These are phyloP conservation scores for Meleagris gallopavo DNA, from an alignment of 2,113 vertebrate genomes.

Conservation along the genomic window DNA sequence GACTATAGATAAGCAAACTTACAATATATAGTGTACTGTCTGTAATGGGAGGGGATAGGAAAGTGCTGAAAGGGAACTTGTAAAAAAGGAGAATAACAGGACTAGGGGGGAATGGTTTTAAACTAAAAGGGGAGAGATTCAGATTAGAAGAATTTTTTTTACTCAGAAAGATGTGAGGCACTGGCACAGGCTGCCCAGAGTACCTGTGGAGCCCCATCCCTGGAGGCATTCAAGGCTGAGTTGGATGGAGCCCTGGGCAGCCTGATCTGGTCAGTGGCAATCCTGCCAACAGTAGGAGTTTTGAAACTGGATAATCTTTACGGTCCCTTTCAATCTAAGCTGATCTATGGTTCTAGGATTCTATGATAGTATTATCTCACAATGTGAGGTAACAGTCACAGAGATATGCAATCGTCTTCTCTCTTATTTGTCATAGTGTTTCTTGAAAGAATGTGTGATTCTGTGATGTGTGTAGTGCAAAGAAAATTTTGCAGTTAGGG, in stretches of 20 bases:
- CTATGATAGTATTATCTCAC: too few species aligned
- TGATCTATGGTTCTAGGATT: background rate
- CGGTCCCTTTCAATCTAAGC: background rate
- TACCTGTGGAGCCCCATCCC: background rate
- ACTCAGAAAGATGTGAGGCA: background rate
- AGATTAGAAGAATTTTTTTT: background rate
- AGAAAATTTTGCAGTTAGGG: background rate
- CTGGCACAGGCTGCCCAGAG: background rate
- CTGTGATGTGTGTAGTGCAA: background rate
- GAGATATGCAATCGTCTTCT: too few species aligned
- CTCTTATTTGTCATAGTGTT: too few species aligned
- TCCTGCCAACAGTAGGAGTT: too few species aligned
- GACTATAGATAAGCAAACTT: background rate
- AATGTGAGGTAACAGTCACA: too few species aligned
- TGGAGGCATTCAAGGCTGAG: background rate
- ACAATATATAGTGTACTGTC: rapidly evolving
- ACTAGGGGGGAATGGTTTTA: background rate
- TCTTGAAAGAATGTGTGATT: background rate
- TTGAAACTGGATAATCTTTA: background rate
- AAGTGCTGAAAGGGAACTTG: background rate
- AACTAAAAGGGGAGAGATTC: background rate
- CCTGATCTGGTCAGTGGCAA: background rate
- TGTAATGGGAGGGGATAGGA: background rate
- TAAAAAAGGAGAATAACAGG: background rate
- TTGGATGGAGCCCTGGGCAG: background rate